Conservation (phyloP, 2,113 vertebrate genomes). For the Actenoides lindsayi region DNA sequence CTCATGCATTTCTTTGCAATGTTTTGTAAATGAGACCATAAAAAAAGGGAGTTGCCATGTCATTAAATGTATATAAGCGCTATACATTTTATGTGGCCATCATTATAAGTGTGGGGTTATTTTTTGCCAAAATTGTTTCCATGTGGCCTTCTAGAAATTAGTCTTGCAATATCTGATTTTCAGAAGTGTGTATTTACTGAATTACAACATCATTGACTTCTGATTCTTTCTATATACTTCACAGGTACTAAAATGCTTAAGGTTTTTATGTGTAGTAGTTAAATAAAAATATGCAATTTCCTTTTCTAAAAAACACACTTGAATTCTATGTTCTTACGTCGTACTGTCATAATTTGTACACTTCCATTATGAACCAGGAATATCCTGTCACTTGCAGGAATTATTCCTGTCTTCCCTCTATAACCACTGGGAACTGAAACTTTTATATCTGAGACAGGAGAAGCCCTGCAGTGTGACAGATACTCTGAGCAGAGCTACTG, state of each 20-base stretch:
- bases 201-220: neutral
- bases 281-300: neutral
- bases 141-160: neutral
- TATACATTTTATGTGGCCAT: neutral
- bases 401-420: neutral
- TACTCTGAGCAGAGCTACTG: neutral
- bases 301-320: neutral
- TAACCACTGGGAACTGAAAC: neutral
- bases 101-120: accelerated
- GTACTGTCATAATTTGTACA: neutral
- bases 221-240: neutral
- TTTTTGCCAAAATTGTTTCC: neutral
- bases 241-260: neutral
- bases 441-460: neutral
- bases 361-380: neutral
- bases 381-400: neutral
- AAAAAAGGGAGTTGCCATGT: neutral
- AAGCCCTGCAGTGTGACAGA: neutral
- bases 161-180: neutral
- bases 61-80: neutral
- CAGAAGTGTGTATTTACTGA: neutral
- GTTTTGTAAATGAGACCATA: neutral
- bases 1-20: neutral
- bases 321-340: neutral
- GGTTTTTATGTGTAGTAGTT: neutral